Evolutionary conservation across 2,888 invertebrate genomes (phyloP).

Genomic region (Drosophila fulvimacula): DNA sequence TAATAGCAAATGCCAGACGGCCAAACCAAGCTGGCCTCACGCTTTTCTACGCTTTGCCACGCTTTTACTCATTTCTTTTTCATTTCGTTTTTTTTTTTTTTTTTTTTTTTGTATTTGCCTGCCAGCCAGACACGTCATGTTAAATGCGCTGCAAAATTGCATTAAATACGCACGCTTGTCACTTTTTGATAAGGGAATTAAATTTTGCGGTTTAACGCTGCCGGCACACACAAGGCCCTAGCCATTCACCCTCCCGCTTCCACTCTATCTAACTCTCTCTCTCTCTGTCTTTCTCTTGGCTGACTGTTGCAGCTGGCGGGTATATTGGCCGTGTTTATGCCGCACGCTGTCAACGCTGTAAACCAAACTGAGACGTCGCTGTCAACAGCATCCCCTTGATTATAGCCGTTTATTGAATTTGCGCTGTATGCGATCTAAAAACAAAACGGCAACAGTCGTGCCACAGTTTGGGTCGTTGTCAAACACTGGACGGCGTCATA

Average conservation of each 20-base stretch:
- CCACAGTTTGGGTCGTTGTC: conserved; percentile 7
- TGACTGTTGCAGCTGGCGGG: conserved; percentile 24
- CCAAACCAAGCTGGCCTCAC: conserved; percentile 39
- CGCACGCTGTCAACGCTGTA: conserved; percentile 71
- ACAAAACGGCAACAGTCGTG: conserved; percentile 23
- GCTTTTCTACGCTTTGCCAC: conserved; percentile 7
- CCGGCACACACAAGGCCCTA: conserved; percentile 50
- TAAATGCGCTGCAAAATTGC: conserved; percentile 84
- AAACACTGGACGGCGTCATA: conserved; percentile 14
- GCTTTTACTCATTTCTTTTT: neutral
- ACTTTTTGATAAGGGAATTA: conserved; percentile 85
- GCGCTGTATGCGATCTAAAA: conserved; percentile 37
- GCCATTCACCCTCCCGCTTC: neutral
- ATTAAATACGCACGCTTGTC: conserved; percentile 85
- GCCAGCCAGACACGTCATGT: conserved; percentile 68
- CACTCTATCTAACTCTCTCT: neutral
- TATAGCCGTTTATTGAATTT: conserved; percentile 64
- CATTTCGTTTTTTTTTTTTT: neutral
- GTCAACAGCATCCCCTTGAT: conserved; percentile 50
- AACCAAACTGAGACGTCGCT: conserved; percentile 65
- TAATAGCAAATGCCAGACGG: conserved; percentile 66
- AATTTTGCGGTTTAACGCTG: conserved; percentile 83
- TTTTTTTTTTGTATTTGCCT: neutral
- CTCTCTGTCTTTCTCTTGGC: neutral
- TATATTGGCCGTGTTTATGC: conserved; percentile 69